Base-by-base conservation (phyloP, 2,797 vertebrate species). In the Margarornis squamiger region DNA sequence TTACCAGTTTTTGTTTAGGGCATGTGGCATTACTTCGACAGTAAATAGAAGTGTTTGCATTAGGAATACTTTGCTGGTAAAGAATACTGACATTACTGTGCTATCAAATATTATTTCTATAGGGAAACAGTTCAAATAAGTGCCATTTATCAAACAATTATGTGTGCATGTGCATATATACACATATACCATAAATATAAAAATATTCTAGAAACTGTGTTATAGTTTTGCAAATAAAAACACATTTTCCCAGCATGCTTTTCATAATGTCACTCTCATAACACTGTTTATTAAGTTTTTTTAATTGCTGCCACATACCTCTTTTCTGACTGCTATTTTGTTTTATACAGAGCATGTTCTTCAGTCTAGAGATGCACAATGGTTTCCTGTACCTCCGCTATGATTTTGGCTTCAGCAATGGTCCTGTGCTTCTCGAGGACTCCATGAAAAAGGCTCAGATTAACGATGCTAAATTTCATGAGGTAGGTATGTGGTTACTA, bases 381-480 rank as follows among this genome's bases (percentile, higher is more conserved):
- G 99, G 99, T 39, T 99, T 98, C 96, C 93, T 99, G n/a, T 98
- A 98, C n/a, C 98, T 99, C 26, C 98, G 97, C 75, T 99, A 99
- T 26, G 98, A 99, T 97, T 99, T 99, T 76, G 99, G 99, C 73
- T 99, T 99, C 96, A 98, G 94, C 88, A 97, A 71, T 0, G 99
- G 99, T 29, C 98, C 99, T 2, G 94, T 98, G 17, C 93, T 98
- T 82, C 97, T 99, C 10, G 99, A 99, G 82, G 98, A 98, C 83
- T 98, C 98, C 39, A 55, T 98, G 96, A 97, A 98, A 65, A 99
- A 99, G 95, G 98, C 99, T 59, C 98, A 98, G 94, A 99, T 99
- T 95, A 99, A 99, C 4, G 99, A 99, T 14, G 99, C 99, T 49
- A 98, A 98, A 97, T 99, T 99, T 94, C 99, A 99, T 26, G 99